phyloP scores from a whole-genome alignment of 64 coral and sea anemone species.

The Pachyseris speciosa region DNA sequence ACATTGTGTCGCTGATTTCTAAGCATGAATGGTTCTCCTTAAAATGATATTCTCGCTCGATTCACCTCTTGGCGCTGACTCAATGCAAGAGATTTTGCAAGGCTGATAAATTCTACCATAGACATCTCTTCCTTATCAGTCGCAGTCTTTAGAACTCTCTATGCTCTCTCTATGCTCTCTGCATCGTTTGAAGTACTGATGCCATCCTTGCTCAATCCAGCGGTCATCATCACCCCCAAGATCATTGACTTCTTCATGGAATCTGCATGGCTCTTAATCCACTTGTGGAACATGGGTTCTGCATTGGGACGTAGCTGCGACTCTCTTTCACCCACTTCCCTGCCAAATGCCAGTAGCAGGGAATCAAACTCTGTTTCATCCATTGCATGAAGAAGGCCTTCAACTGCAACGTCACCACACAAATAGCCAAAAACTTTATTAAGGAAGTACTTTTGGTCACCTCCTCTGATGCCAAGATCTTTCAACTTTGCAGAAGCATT shows the following conservation, averaged over 20 bases:
- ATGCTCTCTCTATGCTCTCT: slow-evolving; percentile 26
- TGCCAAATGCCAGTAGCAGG: slow-evolving; percentile 13
- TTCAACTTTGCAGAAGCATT: slow-evolving; percentile 13
- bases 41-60: background rate
- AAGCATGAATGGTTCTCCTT: background rate
- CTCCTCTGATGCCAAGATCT: background rate
- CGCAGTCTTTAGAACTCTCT: slow-evolving; percentile 33
- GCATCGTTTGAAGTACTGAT: slow-evolving; percentile 17
- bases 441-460: slow-evolving; percentile 41
- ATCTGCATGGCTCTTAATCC: slow-evolving; percentile 16
- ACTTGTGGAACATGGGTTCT: slow-evolving; percentile 29
- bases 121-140: slow-evolving; percentile 33
- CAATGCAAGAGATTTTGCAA: background rate
- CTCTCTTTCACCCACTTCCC: slow-evolving; percentile 40
- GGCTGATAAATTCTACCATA: slow-evolving; percentile 21
- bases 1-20: background rate
- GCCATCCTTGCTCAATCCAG: background rate
- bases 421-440: slow-evolving; percentile 51
- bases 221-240: background rate
- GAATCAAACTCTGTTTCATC: slow-evolving; percentile 41
- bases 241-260: slow-evolving; percentile 24
- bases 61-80: background rate
- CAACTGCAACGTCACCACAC: slow-evolving; percentile 43
- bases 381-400: slow-evolving; percentile 44
- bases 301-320: background rate